Evolutionary conservation across 1,140 invertebrate genomes (phyloP).

Genomic region (Berghia stephanieae): DNA sequence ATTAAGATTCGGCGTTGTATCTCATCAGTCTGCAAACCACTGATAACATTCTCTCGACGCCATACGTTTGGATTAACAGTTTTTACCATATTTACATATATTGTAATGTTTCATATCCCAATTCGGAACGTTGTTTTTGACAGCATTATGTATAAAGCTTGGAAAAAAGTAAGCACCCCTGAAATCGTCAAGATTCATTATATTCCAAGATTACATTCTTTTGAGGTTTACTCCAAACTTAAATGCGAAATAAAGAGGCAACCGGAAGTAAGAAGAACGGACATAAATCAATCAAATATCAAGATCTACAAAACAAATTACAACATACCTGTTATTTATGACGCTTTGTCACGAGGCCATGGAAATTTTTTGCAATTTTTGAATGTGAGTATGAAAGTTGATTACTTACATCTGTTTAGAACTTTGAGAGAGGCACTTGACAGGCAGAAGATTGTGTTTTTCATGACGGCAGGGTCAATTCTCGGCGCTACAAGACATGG

Average conservation of each 20-base stretch:
- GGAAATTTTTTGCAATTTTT: background rate
- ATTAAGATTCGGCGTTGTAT: too few species aligned
- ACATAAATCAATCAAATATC: background rate
- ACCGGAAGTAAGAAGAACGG: background rate
- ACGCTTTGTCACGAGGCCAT: background rate
- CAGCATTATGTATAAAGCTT: background rate
- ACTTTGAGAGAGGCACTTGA: background rate
- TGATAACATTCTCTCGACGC: too few species aligned
- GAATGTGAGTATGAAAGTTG: background rate
- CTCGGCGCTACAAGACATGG: conserved; percentile 16
- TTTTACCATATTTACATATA: too few species aligned
- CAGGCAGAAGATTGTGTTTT: background rate
- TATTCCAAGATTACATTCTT: background rate
- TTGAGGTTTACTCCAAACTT: background rate
- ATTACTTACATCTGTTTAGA: background rate
- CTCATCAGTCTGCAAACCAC: too few species aligned
- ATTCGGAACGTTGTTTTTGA: background rate
- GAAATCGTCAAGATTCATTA: background rate
- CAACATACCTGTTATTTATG: background rate
- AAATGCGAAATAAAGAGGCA: background rate
- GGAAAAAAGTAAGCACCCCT: background rate
- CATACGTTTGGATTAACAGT: too few species aligned
- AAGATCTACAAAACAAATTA: background rate
- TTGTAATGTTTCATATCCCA: too few species aligned
- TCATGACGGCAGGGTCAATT: conserved; percentile 13